Evolutionary conservation across 2,888 invertebrate genomes (phyloP).

Genomic region (Eupithecia abbreviata): DNA sequence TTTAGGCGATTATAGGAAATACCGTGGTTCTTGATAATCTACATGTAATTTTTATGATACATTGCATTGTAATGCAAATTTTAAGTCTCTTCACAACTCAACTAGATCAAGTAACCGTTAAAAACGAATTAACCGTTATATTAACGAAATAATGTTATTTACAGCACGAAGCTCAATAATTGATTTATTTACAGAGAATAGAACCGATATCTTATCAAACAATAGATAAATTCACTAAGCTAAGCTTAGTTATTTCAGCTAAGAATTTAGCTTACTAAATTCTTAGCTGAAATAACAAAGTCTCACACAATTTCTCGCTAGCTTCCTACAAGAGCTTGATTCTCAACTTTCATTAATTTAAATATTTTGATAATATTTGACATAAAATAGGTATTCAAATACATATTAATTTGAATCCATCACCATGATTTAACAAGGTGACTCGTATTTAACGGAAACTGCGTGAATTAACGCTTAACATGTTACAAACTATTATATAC

Average conservation of each 20-base stretch:
- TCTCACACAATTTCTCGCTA: conserved; percentile 32
- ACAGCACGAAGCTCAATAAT: conserved; percentile 38
- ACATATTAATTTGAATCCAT: not conserved
- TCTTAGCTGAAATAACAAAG: conserved; percentile 57
- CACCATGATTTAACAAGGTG: not conserved
- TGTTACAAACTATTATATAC: not conserved
- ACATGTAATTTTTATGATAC: conserved; percentile 25
- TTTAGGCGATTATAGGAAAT: conserved; percentile 47
- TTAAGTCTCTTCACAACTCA: conserved; percentile 33
- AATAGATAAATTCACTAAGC: conserved; percentile 58
- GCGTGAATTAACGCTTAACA: not conserved
- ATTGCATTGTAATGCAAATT: conserved; percentile 34
- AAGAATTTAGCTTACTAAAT: too few species aligned
- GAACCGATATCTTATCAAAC: conserved; percentile 49
- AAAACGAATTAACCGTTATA: conserved; percentile 10
- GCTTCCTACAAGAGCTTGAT: conserved; percentile 12
- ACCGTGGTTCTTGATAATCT: conserved; percentile 37
- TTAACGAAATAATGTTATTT: conserved; percentile 27
- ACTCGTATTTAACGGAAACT: not conserved
- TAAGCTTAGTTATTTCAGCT: too few species aligned
- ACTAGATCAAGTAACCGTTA: conserved; percentile 21
- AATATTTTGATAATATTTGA: not conserved
- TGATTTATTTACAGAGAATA: conserved; percentile 38
- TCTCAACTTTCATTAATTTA: not conserved
- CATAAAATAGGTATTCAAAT: not conserved